Evolutionary conservation across 2,113 vertebrate genomes (phyloP).

Genomic region (Butastur rufipennis): DNA sequence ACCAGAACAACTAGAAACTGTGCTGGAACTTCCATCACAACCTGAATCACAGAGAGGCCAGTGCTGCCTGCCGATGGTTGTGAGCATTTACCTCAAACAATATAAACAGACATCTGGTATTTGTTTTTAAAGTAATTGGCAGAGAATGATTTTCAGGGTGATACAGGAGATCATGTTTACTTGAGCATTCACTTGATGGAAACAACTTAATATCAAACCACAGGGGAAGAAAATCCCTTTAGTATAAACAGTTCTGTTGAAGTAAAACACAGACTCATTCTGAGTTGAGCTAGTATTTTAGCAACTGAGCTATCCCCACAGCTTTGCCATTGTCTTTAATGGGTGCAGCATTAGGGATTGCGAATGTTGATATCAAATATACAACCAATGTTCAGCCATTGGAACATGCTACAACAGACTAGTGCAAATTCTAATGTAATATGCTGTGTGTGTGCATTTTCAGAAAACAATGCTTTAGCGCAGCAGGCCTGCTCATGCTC

Average conservation of each 20-base stretch:
- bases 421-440: neutral
- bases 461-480: neutral
- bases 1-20: neutral
- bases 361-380: neutral
- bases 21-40: neutral
- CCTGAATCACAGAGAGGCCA: neutral
- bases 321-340: neutral
- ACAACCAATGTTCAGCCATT: neutral
- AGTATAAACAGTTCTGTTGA: conserved; percentile 57
- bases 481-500: neutral
- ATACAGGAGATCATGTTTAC: conserved; percentile 65
- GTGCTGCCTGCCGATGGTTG: neutral
- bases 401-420: neutral
- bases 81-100: conserved; percentile 49
- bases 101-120: conserved; percentile 45
- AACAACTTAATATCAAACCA: conserved; percentile 56
- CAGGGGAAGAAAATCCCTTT: neutral
- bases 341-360: neutral
- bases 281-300: conserved; percentile 46
- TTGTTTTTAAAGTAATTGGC: conserved; percentile 62
- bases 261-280: conserved; percentile 47
- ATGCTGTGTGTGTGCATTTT: neutral
- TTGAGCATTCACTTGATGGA: conserved; percentile 51
- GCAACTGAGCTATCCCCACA: neutral
- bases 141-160: conserved; percentile 41